phyloP scores from a whole-genome alignment of 2,888 invertebrate genomes.

The Hydraecia micacea region DNA sequence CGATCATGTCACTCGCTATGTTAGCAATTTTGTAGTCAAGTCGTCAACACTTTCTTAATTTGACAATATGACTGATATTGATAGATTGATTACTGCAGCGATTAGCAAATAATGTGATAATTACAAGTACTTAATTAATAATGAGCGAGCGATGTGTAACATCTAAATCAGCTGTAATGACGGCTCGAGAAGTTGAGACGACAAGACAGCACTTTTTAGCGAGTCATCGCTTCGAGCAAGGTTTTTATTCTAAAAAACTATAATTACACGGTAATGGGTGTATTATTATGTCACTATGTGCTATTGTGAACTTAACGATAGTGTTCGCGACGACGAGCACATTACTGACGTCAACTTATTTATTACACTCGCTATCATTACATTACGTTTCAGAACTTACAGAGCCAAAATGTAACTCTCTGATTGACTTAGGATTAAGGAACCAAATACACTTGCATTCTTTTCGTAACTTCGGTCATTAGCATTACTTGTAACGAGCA shows the following conservation, averaged over 20 bases:
- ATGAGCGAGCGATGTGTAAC: conserved; percentile 14
- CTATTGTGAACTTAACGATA: conserved; percentile 39
- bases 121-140: conserved; percentile 26
- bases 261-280: conserved; percentile 34
- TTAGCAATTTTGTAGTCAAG: not conserved
- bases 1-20: not conserved
- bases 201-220: conserved; percentile 14
- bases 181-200: not conserved
- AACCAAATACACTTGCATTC: not conserved
- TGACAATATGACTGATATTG: conserved; percentile 42
- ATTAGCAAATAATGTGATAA: conserved; percentile 45
- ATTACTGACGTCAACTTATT: conserved; percentile 5
- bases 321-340: conserved; percentile 1
- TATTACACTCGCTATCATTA: not conserved
- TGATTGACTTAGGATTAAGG: not conserved
- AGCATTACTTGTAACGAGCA: not conserved
- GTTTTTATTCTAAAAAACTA: conserved; percentile 31
- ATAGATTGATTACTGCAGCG: conserved; percentile 31
- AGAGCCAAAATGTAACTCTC: not conserved
- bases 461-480: too few relatives aligned
- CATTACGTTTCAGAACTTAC: not conserved
- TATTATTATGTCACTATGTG: conserved; percentile 32
- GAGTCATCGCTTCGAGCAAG: conserved; percentile 29
- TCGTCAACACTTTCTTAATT: conserved; percentile 43
- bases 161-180: conserved; percentile 7